These are phyloP conservation scores for Ephestia elutella DNA, from an alignment of 1,140 invertebrate genomes.

Conservation along the genomic window DNA sequence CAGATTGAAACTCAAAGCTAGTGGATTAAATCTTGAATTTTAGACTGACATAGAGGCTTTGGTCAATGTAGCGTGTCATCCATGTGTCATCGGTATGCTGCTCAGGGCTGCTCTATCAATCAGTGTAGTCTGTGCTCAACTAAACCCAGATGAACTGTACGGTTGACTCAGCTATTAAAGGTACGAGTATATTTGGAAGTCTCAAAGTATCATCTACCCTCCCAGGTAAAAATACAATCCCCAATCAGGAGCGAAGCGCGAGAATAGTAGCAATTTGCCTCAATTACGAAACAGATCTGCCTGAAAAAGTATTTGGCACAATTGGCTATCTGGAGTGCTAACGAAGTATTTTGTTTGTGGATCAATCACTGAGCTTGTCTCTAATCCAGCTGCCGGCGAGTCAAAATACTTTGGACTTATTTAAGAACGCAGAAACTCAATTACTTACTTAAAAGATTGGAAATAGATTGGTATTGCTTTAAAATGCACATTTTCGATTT, in stretches of 20 bases:
- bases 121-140: too few relatives aligned
- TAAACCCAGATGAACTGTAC: too few relatives aligned
- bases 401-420: not conserved
- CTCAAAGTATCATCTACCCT: constrained; percentile 1
- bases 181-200: not conserved
- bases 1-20: too few relatives aligned
- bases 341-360: constrained; percentile 43
- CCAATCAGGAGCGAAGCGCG: constrained; percentile 6
- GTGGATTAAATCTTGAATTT: too few relatives aligned
- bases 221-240: constrained; percentile 8
- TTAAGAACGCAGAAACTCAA: not conserved
- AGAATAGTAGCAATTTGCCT: constrained; percentile 9
- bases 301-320: constrained; percentile 19
- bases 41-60: too few relatives aligned
- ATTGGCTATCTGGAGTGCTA: constrained; percentile 31
- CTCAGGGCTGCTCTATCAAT: too few relatives aligned
- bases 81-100: too few relatives aligned
- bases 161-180: not conserved
- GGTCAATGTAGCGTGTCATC: too few relatives aligned
- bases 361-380: constrained; percentile 42
- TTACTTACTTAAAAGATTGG: not conserved
- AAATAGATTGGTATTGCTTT: too few relatives aligned
- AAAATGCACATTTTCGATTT: too few relatives aligned
- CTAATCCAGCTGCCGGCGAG: constrained; percentile 13
- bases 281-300: constrained; percentile 10